Conservation (phyloP, 1,140 invertebrate genomes). For the Coenobita brevimanus region DNA sequence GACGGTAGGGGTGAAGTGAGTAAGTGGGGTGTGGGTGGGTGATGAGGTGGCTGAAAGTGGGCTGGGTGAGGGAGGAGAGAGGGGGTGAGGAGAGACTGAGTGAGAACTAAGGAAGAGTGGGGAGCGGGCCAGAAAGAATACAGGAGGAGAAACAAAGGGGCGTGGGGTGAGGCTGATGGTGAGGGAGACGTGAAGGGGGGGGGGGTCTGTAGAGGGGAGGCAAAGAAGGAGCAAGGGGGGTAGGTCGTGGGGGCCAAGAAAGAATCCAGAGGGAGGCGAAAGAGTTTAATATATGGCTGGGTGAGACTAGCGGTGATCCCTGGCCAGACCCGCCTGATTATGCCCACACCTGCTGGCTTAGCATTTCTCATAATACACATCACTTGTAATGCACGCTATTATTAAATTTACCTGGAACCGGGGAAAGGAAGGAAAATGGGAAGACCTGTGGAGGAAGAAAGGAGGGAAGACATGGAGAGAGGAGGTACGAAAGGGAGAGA, state of each 20-base stretch:
- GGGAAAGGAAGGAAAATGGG: not conserved
- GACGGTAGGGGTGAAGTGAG: no score
- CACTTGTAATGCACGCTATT: slow-evolving; percentile 15
- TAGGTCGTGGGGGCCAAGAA: not conserved
- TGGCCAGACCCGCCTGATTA: slow-evolving; percentile 32
- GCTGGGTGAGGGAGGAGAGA: not conserved
- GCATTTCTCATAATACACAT: slow-evolving; percentile 39
- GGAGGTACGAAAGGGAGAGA: no score
- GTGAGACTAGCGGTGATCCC: not conserved
- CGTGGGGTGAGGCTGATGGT: no score
- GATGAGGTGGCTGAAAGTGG: not conserved
- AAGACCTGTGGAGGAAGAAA: not conserved
- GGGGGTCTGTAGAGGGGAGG: not conserved
- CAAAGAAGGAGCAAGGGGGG: not conserved
- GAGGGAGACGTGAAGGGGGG: not conserved
- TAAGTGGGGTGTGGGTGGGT: no score
- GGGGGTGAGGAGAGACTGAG: not conserved
- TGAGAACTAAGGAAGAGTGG: not conserved
- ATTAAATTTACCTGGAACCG: slow-evolving; percentile 20
- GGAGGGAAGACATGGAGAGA: not conserved
- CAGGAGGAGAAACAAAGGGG: not conserved
- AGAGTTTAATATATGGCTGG: not conserved
- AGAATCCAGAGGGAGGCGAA: not conserved
- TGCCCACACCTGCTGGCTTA: slow-evolving; percentile 9
- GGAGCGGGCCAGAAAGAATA: no score